Conservation (phyloP, 2,888 invertebrate species). For the Agrochola macilenta region DNA sequence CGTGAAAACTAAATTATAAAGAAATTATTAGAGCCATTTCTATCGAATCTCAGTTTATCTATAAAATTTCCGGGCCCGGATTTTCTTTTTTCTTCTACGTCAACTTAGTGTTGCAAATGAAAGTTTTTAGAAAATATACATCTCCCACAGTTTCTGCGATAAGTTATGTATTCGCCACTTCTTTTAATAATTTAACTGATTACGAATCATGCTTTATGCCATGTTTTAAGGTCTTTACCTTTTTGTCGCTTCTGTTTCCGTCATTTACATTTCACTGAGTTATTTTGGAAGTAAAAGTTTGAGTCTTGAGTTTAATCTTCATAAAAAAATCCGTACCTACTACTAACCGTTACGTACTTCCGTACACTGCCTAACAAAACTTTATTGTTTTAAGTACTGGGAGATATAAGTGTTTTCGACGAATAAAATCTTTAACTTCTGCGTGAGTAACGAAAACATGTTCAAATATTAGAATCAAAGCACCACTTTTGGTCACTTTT, state of each 20-base stretch:
- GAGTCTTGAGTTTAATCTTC: neutral
- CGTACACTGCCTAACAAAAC: no score
- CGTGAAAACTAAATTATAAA: neutral
- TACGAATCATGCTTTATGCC: neutral
- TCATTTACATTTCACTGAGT: neutral
- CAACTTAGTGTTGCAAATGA: neutral
- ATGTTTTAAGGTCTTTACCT: neutral
- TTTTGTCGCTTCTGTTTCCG: no score
- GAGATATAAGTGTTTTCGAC: neutral
- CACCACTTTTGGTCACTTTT: no score
- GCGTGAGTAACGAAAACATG: neutral
- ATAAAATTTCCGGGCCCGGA: neutral
- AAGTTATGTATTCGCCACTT: neutral
- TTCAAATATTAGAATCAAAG: neutral
- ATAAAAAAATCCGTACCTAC: no score
- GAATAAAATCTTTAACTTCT: neutral
- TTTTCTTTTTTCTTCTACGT: neutral
- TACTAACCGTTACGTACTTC: no score
- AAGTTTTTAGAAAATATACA: neutral
- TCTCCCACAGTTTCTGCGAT: neutral
- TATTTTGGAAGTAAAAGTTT: slow-evolving; percentile 8
- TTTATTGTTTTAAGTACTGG: neutral
- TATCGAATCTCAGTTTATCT: neutral
- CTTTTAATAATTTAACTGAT: slow-evolving; percentile 4
- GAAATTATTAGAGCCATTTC: neutral